Conservation (phyloP, 2,888 invertebrate genomes). For the Nysson spinosus region DNA sequence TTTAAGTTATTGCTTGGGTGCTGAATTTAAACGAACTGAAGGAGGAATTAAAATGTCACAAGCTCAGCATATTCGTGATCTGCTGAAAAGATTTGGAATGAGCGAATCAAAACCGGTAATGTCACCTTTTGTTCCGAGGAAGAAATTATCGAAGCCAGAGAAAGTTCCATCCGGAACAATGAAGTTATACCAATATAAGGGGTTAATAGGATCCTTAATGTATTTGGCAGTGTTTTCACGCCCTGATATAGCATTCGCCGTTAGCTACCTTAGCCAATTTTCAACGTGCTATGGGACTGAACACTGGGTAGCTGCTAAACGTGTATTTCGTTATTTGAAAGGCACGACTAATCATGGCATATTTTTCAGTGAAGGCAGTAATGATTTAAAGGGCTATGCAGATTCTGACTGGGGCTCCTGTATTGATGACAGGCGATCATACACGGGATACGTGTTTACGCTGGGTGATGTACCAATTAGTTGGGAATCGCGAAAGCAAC, state of each 20-base stretch:
- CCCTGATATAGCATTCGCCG: background rate
- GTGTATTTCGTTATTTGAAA: background rate
- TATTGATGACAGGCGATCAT: background rate
- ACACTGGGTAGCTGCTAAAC: background rate
- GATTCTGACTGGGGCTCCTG: background rate
- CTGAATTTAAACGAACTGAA: background rate
- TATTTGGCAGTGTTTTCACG: constrained; percentile 1
- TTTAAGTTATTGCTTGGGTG: background rate
- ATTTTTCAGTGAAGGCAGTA: background rate
- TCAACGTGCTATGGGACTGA: background rate
- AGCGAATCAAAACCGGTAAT: background rate
- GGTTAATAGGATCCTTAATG: background rate
- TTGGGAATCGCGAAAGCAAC: constrained; percentile 2
- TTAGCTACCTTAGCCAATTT: background rate
- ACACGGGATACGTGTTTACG: background rate
- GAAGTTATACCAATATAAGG: background rate
- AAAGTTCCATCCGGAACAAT: background rate
- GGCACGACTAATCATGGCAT: background rate
- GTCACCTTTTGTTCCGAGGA: background rate
- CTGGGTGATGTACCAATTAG: background rate
- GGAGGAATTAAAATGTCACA: background rate
- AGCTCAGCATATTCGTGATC: background rate
- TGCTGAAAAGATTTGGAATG: background rate
- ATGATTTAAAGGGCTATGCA: background rate
- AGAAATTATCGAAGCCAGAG: background rate